Base-by-base conservation (phyloP, 1,140 invertebrate genomes). In the Ips nitidus region DNA sequence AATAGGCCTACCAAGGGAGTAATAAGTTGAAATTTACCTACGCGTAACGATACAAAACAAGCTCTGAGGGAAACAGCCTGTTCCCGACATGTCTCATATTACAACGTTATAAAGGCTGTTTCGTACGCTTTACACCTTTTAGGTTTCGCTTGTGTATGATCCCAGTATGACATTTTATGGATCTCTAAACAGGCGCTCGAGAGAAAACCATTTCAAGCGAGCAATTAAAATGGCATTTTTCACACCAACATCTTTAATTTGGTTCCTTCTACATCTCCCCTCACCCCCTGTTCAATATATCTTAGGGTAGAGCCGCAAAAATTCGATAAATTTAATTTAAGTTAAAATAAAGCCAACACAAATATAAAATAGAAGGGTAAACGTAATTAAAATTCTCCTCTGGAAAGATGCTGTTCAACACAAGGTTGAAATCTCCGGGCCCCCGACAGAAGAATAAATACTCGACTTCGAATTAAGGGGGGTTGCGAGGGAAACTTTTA, bases 381-480 rank as follows among this genome's bases (percentile, higher is more conserved):
- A 78, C 76, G 76, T 76, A 78, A 78, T 77, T 77, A 78, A 77
- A 78, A 78, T 78, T 77, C 72, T 71, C 22, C 22, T 22, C 75
- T 63, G 70, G 74, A 75, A 77, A 67, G 75, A 75, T 77, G 75
- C 72, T 77, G 73, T 74, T 70, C 59, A 70, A 74, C 68, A 70
- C 72, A 72, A 69, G 74, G 70, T 69, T 66, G 70, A 71, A 77
- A 70, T 72, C 73, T 75, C 76, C 72, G 72, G 72, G 74, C 74
- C 70, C 70, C 67, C 50, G 65, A 62, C 71, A 67, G 71, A 71
- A 73, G 72, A 77, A 76, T 78, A 76, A 76, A 78, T 76, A 77
- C 73, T 70, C 61, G 71, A 71, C 74, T 75, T 76, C 76, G 74
- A 76, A 75, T 76, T 73, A 76, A 75, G 72, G 63, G 22, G 70